Evolutionary conservation across 2,888 invertebrate genomes (phyloP), one percentile per base, ranked within the genome.

Genomic region (Nematopogon swammerdamellus): DNA sequence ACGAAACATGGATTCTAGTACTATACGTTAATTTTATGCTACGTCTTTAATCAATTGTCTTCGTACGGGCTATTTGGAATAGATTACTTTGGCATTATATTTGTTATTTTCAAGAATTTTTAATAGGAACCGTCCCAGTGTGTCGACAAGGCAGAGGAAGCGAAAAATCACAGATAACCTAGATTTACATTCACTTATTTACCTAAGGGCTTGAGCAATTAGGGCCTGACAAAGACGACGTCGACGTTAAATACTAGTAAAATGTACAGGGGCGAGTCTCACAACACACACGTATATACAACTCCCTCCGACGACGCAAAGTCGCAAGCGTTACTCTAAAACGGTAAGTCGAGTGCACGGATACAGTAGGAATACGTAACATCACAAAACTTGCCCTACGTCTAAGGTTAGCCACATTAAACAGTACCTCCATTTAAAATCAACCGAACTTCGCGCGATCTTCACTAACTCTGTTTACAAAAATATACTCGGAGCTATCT

Each of bases 161-260:
- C 47, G n/a, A 43, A 47, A 30, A 47, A 36, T 46, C n/a, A 20
- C 29, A 29, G 29, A 19, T 16, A 46, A 25, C 4, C 25, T 25
- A 25, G 25, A 25, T 25, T 25, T 25, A 25, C 20, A 45, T 45
- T 48, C 51, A 52, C 51, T 53, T n/a, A n/a, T n/a, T n/a, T 55
- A 57, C 56, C 54, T 59, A 56, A 54, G 65, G 62, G 63, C 67
- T 71, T 70, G 72, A 74, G 72, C 72, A 70, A 64, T 62, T 63
- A 60, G 60, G 62, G 11, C 25, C 8, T 25, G 25, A 25, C 25
- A 25, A 25, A 25, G 25, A 25, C 25, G 25, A 25, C 25, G 25
- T 25, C 25, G 25, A 25, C 25, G 25, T 25, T 25, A 25, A n/a
- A n/a, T 25, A 25, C 25, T 25, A 25, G 25, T 25, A 25, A 25